These are phyloP conservation scores for Apocheima hispidaria DNA, from an alignment of 2,888 invertebrate species.

Conservation along the genomic window DNA sequence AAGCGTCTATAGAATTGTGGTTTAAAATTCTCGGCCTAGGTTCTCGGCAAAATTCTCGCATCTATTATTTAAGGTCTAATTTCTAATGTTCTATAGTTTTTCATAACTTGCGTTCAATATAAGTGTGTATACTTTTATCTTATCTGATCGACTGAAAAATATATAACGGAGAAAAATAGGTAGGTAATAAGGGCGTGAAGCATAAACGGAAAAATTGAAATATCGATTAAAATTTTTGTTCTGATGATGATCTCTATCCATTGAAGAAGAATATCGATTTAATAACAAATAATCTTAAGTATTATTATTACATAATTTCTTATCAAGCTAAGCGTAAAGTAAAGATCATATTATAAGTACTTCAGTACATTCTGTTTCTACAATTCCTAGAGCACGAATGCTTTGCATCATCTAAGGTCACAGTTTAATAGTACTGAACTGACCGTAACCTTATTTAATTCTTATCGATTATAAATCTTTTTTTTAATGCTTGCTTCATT, in stretches of 20 bases:
- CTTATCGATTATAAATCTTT: too few relatives aligned
- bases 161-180: not conserved
- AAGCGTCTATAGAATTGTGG: too few relatives aligned
- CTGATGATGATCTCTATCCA: constrained; percentile 3
- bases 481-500: too few relatives aligned
- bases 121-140: not conserved
- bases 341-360: not conserved
- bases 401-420: not conserved
- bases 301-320: too few relatives aligned
- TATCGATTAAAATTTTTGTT: not conserved
- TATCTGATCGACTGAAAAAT: not conserved
- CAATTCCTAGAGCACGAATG: constrained; percentile 1
- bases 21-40: too few relatives aligned
- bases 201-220: not conserved
- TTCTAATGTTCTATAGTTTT: not conserved
- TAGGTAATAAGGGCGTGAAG: not conserved
- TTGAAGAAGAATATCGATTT: not conserved
- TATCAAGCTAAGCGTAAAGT: not conserved
- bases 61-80: too few relatives aligned
- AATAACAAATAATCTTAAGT: not conserved
- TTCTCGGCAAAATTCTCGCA: not conserved
- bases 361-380: not conserved
- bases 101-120: not conserved
- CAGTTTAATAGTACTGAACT: not conserved
- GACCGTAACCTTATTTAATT: too few relatives aligned